Base-by-base conservation (phyloP, 2,113 vertebrate species). In the Lutjanus erythropterus region DNA sequence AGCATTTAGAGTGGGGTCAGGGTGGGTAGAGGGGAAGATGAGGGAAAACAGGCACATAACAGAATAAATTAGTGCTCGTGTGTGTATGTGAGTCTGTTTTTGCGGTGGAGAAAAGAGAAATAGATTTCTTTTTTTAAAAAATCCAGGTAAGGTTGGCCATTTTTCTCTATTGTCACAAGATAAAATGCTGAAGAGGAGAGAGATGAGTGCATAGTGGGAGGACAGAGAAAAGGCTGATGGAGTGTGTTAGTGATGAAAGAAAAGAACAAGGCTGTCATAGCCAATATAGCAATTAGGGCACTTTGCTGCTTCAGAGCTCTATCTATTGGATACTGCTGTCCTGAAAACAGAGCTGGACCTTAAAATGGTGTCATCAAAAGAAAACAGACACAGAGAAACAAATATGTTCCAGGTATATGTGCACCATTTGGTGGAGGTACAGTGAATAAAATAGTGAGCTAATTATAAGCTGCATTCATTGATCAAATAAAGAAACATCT, bases 261-360 rank as follows among this genome's bases (percentile, higher is more conserved):
- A 88, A 83, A 84, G 60, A 81, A 85, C 52, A 82, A 74, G 87
- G 74, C 86, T 86, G 83, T 69, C 78, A 71, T 55, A 41, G 71
- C 71, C 79, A 79, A 78, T 85, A 68, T 29, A 55, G 86, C 86
- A 88, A 91, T 91, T 91, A 88, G 67, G 69, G 84, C 72, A 82
- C 82, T 85, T 59, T 81, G 58, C 33, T 46, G 79, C 83, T 62
- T 39, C 52, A 39, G 75, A 74, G 80, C 71, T 69, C 79, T 10
- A 47, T 81, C 80, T 89, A 71, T 79, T 78, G 46, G 82, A 75
- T 80, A 70, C 31, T 73, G 61, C 72, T 72, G 21, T 47, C 64
- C 58, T 68, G 66, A 76, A 82, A 89, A 86, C 71, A 85, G 50
- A 47, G 66, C 56, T 65, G 80, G 46, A 70, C 59, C 75, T 78